Evolutionary conservation across 2,113 vertebrate species (phyloP), one percentile per base, ranked within the genome.

Genomic region (Python bivittatus): DNA sequence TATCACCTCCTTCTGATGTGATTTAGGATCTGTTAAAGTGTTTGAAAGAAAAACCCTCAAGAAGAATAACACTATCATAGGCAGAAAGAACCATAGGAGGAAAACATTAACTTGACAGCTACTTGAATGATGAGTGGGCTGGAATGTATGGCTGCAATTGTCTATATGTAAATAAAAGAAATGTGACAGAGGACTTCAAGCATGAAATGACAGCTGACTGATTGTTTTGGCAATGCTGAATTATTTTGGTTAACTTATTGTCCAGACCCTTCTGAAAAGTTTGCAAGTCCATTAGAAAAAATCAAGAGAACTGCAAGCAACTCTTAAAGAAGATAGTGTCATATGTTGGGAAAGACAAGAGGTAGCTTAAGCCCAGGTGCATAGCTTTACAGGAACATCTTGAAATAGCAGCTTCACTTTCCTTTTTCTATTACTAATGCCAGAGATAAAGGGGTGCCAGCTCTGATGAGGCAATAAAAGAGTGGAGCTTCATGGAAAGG

Each of bases 21-120:
- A 96, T 96, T 97, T 95, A 95, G 64, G 56, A 86, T 87, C 89
- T 89, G 91, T 93, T 93, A 91, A 86, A 93, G 85, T 94, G 92
- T 91, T 0, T 11, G 95, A 94, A 96, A 88, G 48, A 0, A 87
- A 91, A 84, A 42, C 64, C 27, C 57, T 94, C 84, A 90, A 94
- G 64, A 89, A 53, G 0, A 89, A 90, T 84, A 89, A 89, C 52
- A 27, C 22, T 27, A 33, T 61, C 68, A 38, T 53, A 48, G 53
- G 93, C 90, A 17, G 0, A 88, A 33, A 58, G 3, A 90, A 61
- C 57, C 33, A 33, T 1, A 58, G 94, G 38, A 0, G 0, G 91
- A 94, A 56, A 84, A 85, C 90, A 92, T 91, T 83, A 1, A 20
- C 33, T 0, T 84, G 53, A 54, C 53, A 54, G 60, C n/a, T 90